Evolutionary conservation across 1,140 invertebrate species (phyloP), one percentile per base, ranked within the genome.

Genomic region (Hormaphis cornu): DNA sequence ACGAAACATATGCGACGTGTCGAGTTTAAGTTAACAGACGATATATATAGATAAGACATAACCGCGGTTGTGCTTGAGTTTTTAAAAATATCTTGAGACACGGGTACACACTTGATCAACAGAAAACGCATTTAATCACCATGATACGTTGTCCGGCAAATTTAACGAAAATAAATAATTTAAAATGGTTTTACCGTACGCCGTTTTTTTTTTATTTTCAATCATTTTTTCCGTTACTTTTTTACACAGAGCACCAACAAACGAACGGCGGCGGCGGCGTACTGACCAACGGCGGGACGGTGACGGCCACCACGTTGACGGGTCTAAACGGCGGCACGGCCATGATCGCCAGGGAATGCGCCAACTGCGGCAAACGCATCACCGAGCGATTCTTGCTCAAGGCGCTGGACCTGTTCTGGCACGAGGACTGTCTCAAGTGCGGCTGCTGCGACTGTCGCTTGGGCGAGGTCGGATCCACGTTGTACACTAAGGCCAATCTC

Each of bases 391-490:
- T 74, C 77, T 81, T 90, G 46, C 82, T 91, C 72, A 89, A 90
- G 78, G 91, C 94, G 6, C 78, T 97, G 74, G 93, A 97, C 78
- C 85, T 95, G 80, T 88, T 90, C 75, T 98, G 95, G 95, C 95
- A 98, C 80, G 95, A 98, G 80, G 95, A 97, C 80, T 98, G 95
- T 79, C 84, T 98, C 9, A 97, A 97, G 80, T 97, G 95, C 78
- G 91, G 92, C 69, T 97, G 94, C 81, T 98, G 95, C 80, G 93
- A 97, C 79, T 97, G 94, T 80, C 83, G 95, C 53, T 84, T 98
- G 48, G 95, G 95, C 14, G 95, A 98, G 80, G 93, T 98, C n/a
- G 95, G 95, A 28, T 95, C 93, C 48, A 95, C 93, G 1, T 85
- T 98, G 8, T 98, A 95, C 80, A 93, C 92, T 35, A 95, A 95